Evolutionary conservation across 1,140 invertebrate species (phyloP), one percentile per base, ranked within the genome.

Genomic region (Campoletis sonorensis): DNA sequence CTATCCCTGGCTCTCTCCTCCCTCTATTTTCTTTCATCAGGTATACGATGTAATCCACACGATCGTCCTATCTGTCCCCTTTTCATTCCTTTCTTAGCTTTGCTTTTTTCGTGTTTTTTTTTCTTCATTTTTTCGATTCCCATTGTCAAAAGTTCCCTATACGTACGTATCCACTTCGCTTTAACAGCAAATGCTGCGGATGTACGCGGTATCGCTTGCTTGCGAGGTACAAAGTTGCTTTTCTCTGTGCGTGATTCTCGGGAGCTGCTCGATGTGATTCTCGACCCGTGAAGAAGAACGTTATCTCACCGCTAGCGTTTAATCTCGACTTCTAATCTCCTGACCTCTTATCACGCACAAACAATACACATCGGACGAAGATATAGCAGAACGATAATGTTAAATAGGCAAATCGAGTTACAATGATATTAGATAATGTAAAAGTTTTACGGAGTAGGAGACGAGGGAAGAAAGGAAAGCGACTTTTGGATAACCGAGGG

Each of bases 21-120:
- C 45, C 21, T 40, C 58, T 15, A 1, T 26, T 37, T 40, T 33
- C n/a, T n/a, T n/a, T n/a, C n/a, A n/a, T n/a, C 51, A 54, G 23
- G 51, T 78, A 45, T 61, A 30, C 58, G 54, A 40, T 67, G 61
- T 78, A 78, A 78, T 78, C 76, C 76, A 27, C 76, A 64, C 76
- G 61, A 33, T 67, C 54, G 54, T 77, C 54, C 54, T 37, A 77
- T 77, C 49, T 61, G 51, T 58, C 13, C 54, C 51, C 21, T 30
- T 77, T 77, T 77, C n/a, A n/a, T n/a, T 58, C 27, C 54, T 13
- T 23, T 61, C 54, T 64, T 61, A 13, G 30, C 26, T 70, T 16
- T 33, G 67, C 30, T 33, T 70, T 70, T 70, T 30, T n/a, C 26
- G 21, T 49, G 3, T 40, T 51, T 10, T 51, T 49, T 54, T 54